Evolutionary conservation across 2,113 vertebrate species (phyloP).

Genomic region (Pardalotus punctatus): DNA sequence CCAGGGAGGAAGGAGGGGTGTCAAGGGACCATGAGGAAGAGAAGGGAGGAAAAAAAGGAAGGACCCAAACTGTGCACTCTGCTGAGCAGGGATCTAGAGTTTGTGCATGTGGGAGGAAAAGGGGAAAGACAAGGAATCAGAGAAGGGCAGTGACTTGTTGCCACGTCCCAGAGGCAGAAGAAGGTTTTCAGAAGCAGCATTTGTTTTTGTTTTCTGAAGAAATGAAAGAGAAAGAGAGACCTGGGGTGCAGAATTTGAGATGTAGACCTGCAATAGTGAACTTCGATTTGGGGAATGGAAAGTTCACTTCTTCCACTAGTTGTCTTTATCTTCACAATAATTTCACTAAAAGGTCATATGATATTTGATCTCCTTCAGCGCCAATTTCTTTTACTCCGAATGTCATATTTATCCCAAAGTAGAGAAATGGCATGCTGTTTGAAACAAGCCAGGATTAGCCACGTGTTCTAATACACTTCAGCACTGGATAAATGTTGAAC

Average conservation of each 20-base stretch:
- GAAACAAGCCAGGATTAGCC: constrained; percentile 24
- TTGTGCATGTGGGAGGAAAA: background rate
- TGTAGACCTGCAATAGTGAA: background rate
- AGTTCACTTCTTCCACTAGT: background rate
- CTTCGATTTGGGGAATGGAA: background rate
- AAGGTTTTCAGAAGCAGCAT: background rate
- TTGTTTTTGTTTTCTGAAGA: background rate
- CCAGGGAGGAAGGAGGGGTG: background rate
- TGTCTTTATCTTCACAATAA: background rate
- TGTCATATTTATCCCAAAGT: background rate
- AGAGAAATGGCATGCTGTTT: background rate
- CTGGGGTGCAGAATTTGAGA: background rate
- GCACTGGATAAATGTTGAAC: constrained; percentile 19
- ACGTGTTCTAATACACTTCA: background rate
- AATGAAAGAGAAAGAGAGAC: background rate
- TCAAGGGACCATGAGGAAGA: background rate
- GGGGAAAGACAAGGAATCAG: background rate
- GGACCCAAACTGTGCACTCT: background rate
- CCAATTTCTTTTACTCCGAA: background rate
- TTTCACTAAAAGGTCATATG: background rate
- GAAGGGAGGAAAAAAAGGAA: background rate
- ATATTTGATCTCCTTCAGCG: background rate
- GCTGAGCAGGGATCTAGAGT: background rate
- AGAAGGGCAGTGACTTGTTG: background rate
- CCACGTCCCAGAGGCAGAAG: background rate